Base-by-base conservation (phyloP, 2,888 invertebrate species). In the Lithophane ornitopus region DNA sequence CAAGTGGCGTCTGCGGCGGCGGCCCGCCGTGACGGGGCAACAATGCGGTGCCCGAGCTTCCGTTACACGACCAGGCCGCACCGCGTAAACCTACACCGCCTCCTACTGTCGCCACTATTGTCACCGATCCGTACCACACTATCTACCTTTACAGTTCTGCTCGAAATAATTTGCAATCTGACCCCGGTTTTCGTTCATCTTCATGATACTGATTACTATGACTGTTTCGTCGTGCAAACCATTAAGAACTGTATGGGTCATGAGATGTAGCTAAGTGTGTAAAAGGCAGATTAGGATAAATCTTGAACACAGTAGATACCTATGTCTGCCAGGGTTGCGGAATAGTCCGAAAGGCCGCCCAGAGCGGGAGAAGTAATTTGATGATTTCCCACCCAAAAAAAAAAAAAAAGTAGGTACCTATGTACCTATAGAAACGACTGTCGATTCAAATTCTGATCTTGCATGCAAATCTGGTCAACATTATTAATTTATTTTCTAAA, bases 51-150 rank as follows among this genome's bases (percentile, higher is more conserved):
- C 85, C 89, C 80, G 76, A 87, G 91, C 91, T 92, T 92, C 91
- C 92, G 92, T 92, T 92, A 92, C 88, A 88, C 84, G 80, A 87
- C 77, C 86, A 84, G 78, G 68, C 74, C 71, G 58, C 78, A 75
- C 79, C 81, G 76, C 80, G 92, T 92, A 94, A 94, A 81, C 89
- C 91, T 89, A 94, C 92, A 94, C 93, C 92, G 89, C 71, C 82
- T 85, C 77, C 85, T 82, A 78, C 86, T 86, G 85, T 86, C 84
- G 86, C 80, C 86, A 80, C 87, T 81, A 86, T 87, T 89, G 89
- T 88, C 81, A 87, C 87, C 81, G 81, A 87, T 85, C 86, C 78
- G 72, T 80, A 80, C 78, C 81, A 78, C 79, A 80, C 39, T 74
- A 65, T 72, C 80, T 73, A 68, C 58, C 67, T 59, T 75, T 56